Conservation (phyloP, 2,888 invertebrate species). For the Agrochola lota region DNA sequence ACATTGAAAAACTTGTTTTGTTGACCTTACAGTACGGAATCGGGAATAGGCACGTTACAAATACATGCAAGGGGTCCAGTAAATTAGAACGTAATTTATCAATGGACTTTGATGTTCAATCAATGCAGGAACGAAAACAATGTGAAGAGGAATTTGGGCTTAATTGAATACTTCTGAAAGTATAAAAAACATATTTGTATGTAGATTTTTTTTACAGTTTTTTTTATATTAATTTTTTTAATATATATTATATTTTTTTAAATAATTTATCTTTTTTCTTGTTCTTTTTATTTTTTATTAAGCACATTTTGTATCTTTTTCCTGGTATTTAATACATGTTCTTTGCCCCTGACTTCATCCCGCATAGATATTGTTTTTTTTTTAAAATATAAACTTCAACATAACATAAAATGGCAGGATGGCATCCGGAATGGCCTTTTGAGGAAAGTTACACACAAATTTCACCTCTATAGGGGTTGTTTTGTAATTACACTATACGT, state of each 20-base stretch:
- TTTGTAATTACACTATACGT: too few relatives aligned
- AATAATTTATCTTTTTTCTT: too few relatives aligned
- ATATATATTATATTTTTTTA: too few relatives aligned
- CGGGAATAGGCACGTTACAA: slow-evolving; percentile 28
- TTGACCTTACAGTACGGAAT: background rate
- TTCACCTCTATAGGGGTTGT: too few relatives aligned
- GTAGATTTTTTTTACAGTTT: too few relatives aligned
- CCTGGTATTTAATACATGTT: background rate
- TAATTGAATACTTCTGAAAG: background rate
- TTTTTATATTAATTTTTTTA: too few relatives aligned
- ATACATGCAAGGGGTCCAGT: slow-evolving; percentile 22
- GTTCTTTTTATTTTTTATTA: background rate
- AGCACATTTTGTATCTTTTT: background rate
- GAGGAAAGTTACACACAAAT: too few relatives aligned
- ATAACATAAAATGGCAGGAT: too few relatives aligned
- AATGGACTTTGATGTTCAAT: slow-evolving; percentile 57
- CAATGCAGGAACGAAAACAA: slow-evolving; percentile 28
- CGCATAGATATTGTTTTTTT: background rate
- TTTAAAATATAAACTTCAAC: background rate
- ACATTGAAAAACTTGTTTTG: background rate
- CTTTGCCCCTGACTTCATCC: background rate
- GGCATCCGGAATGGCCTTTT: too few relatives aligned
- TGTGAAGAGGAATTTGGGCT: slow-evolving; percentile 3
- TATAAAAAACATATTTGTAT: background rate
- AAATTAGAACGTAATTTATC: slow-evolving; percentile 53